A percentile compares a stretch with the other conserved stretches of the same genome.
phyloP scores from a whole-genome alignment of 1,140 invertebrate genomes.

The Galendromus occidentalis region DNA sequence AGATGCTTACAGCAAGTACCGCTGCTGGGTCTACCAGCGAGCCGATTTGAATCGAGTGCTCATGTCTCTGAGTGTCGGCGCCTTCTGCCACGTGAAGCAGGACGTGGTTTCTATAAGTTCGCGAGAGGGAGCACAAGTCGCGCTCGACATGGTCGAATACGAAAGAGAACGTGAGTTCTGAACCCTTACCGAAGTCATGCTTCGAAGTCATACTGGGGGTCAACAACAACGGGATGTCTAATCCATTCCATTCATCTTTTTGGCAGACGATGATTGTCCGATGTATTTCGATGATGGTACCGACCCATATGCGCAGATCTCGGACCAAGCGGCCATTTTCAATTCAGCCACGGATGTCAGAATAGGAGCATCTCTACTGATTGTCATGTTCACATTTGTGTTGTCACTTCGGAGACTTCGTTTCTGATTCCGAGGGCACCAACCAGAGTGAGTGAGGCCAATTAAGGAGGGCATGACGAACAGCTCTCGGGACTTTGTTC shows the following conservation, averaged over 20 bases:
- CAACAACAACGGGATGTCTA: background rate
- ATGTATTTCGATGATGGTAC: slow-evolving; percentile 81
- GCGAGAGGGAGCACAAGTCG: slow-evolving; percentile 70
- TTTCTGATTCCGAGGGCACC: too few relatives aligned
- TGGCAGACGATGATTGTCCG: slow-evolving; percentile 62
- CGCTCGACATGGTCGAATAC: slow-evolving; percentile 71
- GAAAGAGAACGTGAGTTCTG: slow-evolving; percentile 54
- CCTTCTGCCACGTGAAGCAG: slow-evolving; percentile 73
- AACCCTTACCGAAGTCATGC: too few relatives aligned
- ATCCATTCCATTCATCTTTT: slow-evolving; percentile 12
- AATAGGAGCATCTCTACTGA: background rate
- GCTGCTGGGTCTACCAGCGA: slow-evolving; percentile 91
- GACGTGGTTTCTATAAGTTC: slow-evolving; percentile 67
- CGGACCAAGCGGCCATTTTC: background rate
- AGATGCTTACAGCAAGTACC: slow-evolving; percentile 82
- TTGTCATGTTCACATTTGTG: too few relatives aligned
- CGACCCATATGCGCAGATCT: slow-evolving; percentile 41
- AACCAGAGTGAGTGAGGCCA: too few relatives aligned
- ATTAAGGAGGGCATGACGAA: too few relatives aligned
- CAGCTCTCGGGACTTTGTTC: too few relatives aligned
- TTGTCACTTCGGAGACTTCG: too few relatives aligned
- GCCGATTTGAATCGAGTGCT: slow-evolving; percentile 71
- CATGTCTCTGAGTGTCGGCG: slow-evolving; percentile 72
- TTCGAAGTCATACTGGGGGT: background rate
- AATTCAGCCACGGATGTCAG: background rate